Evolutionary conservation across 37 sponge, comb jelly and placozoan genomes (phyloP).

Genomic region (Mnemiopsis leidyi): DNA sequence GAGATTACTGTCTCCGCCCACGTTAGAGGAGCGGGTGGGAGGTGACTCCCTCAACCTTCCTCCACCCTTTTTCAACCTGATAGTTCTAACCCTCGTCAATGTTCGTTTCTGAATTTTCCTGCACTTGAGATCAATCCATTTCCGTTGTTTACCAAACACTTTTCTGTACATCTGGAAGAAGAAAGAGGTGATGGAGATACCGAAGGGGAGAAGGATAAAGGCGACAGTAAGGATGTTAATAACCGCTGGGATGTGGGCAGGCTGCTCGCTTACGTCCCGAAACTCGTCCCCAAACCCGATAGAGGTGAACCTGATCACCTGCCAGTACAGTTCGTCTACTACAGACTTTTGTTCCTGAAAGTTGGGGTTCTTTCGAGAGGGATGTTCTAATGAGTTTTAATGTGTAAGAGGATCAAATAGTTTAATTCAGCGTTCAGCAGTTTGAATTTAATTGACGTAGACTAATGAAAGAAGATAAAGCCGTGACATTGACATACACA

Average conservation of each 20-base stretch:
- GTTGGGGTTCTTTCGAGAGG: too few relatives aligned
- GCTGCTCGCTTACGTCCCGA: background rate
- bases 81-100: background rate
- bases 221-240: background rate
- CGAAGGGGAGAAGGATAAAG: background rate
- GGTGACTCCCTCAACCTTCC: background rate
- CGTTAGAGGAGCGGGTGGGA: background rate
- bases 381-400: too few relatives aligned
- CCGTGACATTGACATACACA: too few relatives aligned
- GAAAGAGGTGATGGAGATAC: background rate
- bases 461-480: too few relatives aligned
- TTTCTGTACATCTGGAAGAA: slow-evolving; percentile 33
- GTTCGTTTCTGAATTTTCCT: background rate
- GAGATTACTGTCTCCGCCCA: background rate
- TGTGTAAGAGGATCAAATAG: too few relatives aligned
- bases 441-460: too few relatives aligned
- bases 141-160: background rate
- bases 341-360: background rate
- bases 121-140: background rate
- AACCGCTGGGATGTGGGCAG: background rate
- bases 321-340: slow-evolving; percentile 12
- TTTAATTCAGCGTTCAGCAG: too few relatives aligned
- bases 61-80: background rate
- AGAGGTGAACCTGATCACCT: slow-evolving; percentile 12
- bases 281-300: slow-evolving; percentile 3